Percentiles rank a stretch among this genome's conserved stretches.
These are phyloP conservation scores for Meriones psammophilus DNA, from an alignment of 2,797 vertebrate genomes.

Conservation along the genomic window DNA sequence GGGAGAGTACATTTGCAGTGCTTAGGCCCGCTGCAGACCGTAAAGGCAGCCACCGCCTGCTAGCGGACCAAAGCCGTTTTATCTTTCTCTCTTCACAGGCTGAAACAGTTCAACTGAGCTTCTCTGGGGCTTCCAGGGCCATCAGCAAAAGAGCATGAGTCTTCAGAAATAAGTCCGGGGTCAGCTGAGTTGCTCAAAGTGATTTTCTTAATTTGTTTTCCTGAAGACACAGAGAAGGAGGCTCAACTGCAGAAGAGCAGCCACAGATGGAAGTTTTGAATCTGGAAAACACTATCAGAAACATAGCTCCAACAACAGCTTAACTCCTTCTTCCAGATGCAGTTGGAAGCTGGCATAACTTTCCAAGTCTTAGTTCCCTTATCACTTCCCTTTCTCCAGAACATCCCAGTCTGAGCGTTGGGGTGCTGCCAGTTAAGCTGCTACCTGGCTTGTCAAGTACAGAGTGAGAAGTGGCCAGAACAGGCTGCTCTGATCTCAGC, in stretches of 20 bases:
- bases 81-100: constrained; percentile 6
- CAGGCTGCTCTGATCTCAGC: not conserved
- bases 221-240: not conserved
- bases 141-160: not conserved
- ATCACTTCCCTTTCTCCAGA: not conserved
- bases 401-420: constrained; percentile 16
- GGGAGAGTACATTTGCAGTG: constrained; percentile 38
- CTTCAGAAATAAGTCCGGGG: not conserved
- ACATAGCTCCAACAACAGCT: not conserved
- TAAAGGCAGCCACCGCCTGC: constrained; percentile 32
- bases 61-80: not conserved
- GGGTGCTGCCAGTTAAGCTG: not conserved
- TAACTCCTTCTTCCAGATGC: not conserved
- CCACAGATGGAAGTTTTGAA: not conserved
- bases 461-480: not conserved
- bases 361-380: not conserved
- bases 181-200: not conserved
- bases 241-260: not conserved
- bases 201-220: not conserved
- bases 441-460: not conserved
- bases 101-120: constrained; percentile 1
- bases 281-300: constrained; percentile 49
- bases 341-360: not conserved
- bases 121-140: constrained; percentile 1
- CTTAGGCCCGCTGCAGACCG: constrained; percentile 8